phyloP scores from a whole-genome alignment of 2,797 vertebrate genomes.

The Vespertilio murinus region DNA sequence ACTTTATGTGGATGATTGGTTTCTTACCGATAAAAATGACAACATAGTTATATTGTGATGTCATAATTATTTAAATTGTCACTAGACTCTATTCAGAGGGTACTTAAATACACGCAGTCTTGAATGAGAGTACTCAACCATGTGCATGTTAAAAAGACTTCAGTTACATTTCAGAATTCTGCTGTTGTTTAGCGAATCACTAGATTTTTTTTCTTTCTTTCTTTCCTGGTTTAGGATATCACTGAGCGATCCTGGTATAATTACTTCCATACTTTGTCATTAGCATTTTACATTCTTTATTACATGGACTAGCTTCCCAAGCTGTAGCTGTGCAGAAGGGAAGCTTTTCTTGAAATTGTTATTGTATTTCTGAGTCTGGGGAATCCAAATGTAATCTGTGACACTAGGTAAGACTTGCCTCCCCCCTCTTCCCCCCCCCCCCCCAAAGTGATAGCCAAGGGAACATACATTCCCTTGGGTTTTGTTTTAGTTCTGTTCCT shows the following conservation, averaged over 20 bases:
- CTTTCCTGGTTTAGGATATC: constrained; percentile 47
- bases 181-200: constrained; percentile 56
- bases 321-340: background rate
- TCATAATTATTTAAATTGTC: constrained; percentile 40
- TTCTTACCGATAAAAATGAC: constrained; percentile 34
- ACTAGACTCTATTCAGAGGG: background rate
- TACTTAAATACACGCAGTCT: background rate
- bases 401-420: background rate
- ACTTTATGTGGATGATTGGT: background rate
- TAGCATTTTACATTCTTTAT: constrained; percentile 39
- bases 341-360: constrained; percentile 24
- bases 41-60: background rate
- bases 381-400: background rate
- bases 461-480: background rate
- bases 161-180: constrained; percentile 69
- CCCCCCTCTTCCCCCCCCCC: too few relatives aligned
- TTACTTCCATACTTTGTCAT: constrained; percentile 50
- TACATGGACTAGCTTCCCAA: background rate
- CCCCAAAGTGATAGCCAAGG: background rate
- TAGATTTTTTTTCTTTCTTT: constrained; percentile 19
- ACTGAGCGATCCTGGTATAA: constrained; percentile 35
- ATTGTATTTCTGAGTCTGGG: constrained; percentile 37
- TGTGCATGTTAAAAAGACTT: background rate
- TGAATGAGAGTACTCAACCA: constrained; percentile 15
- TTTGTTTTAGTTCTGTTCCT: background rate